Conservation (phyloP, 2,797 vertebrate species). For the Neostethus bicornis region DNA sequence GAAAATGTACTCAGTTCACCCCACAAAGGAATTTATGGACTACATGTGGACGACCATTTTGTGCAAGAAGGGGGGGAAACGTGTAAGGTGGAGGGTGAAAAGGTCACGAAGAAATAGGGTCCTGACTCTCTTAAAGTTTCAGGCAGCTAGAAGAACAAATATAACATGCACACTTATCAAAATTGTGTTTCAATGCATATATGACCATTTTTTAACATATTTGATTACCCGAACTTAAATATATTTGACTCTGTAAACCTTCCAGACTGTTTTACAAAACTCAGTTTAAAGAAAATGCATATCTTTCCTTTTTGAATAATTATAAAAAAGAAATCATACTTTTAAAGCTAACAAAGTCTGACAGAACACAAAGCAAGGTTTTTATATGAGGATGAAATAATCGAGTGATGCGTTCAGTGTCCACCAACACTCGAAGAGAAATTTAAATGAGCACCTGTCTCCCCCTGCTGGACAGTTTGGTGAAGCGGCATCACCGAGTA, state of each 20-base stretch:
- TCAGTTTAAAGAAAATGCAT: background rate
- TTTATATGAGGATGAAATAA: slow-evolving; percentile 11
- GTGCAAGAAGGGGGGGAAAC: background rate
- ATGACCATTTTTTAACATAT: no score
- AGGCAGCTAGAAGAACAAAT: background rate
- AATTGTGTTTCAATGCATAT: no score
- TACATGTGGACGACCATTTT: slow-evolving; percentile 38
- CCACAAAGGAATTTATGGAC: slow-evolving; percentile 29
- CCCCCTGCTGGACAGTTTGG: slow-evolving; percentile 72
- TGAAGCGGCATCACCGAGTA: slow-evolving; percentile 37
- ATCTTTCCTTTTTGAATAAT: no score
- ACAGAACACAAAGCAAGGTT: slow-evolving; percentile 12
- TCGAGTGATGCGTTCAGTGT: background rate
- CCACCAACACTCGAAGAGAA: slow-evolving; percentile 10
- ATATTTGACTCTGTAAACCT: no score
- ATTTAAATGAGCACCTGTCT: slow-evolving; percentile 54
- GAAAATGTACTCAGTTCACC: slow-evolving; percentile 15
- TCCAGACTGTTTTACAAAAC: background rate
- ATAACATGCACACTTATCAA: no score
- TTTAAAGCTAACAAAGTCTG: background rate
- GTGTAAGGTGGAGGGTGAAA: background rate
- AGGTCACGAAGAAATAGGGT: background rate
- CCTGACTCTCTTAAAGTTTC: background rate
- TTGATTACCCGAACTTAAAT: no score
- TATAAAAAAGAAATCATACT: no score